Base-by-base conservation (phyloP, 2,888 invertebrate genomes). In the Phania funesta region DNA sequence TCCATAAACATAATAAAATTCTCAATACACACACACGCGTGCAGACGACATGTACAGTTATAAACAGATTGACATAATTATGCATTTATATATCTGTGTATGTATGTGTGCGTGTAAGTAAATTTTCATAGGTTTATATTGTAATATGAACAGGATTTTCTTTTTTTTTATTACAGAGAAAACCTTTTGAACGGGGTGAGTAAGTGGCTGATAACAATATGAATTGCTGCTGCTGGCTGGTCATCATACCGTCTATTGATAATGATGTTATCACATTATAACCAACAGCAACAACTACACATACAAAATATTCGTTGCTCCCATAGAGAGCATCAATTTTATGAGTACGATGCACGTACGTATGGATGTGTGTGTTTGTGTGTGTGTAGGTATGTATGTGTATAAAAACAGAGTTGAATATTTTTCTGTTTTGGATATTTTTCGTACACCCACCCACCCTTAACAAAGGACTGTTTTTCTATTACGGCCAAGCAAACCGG, bases 181-280 rank as follows among this genome's bases (percentile, higher is more conserved):
- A 50, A 41, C 38, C 29, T 50, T 48, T 60, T 22, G 6, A 62
- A 64, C 1, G 64, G 76, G 73, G 54, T 73, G 76, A 46, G 58
- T 52, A 46, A 35, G n/a, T 35, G 26, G 32, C 29, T 32, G 48
- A 7, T 70, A 56, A 75, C 24, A 62, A 67, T 77, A 56, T 68
- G 35, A 32, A 18, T 65, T 29, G 41, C 7, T 29, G n/a, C 7
- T 4, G 41, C 26, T 71, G 71, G 60, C 50, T 75, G 70, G 56
- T 75, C 64, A 60, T 75, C 74, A 74, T 70, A 26, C 9, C 44
- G 44, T 60, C 35, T 60, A 60, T 70, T 75, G 52, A 70, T 70
- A 80, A 80, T 78, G 68, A 80, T 80, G 73, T 82, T 82, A 78
- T 82, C 74, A 65, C 32, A 68, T 75, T 70, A 48, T 64, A 65